Percentiles rank a stretch among this genome's conserved stretches.
phyloP scores from a whole-genome alignment of 2,888 invertebrate species.

The Drosophila kambysellisi region DNA sequence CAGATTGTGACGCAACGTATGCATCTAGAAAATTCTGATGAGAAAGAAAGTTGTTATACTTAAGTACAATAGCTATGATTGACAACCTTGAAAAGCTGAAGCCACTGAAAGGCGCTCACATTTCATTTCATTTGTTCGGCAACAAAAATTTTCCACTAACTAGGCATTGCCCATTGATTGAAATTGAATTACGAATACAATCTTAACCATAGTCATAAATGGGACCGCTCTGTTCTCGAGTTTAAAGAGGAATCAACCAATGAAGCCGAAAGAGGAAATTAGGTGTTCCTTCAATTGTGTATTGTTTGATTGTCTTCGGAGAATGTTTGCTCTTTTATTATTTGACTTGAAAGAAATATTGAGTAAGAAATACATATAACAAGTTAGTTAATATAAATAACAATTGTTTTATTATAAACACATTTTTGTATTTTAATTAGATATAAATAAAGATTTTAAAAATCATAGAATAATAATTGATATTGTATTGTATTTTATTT shows the following conservation, averaged over 20 bases:
- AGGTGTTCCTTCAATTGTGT: not conserved
- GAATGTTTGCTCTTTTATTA: not conserved
- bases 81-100: conserved; percentile 44
- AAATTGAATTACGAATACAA: conserved; percentile 31
- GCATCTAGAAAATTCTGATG: conserved; percentile 52
- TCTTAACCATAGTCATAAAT: conserved; percentile 2
- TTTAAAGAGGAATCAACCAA: conserved; percentile 13
- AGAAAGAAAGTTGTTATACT: conserved; percentile 23
- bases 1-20: conserved; percentile 9
- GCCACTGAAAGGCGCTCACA: conserved; percentile 11
- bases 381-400: not conserved
- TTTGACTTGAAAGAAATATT: not conserved
- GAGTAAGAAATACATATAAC: not conserved
- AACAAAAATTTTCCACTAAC: conserved; percentile 45
- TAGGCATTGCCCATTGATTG: conserved; percentile 37
- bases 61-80: conserved; percentile 11
- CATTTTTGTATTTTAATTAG: not conserved
- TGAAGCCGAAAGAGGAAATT: conserved; percentile 25
- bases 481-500: not conserved
- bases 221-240: conserved; percentile 12
- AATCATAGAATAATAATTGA: not conserved
- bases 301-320: conserved; percentile 4
- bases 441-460: not conserved
- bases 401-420: not conserved
- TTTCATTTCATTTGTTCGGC: conserved; percentile 30